Evolutionary conservation across 2,797 vertebrate genomes (phyloP), one percentile per base, ranked within the genome.

Genomic region (Anabacerthia variegaticeps): DNA sequence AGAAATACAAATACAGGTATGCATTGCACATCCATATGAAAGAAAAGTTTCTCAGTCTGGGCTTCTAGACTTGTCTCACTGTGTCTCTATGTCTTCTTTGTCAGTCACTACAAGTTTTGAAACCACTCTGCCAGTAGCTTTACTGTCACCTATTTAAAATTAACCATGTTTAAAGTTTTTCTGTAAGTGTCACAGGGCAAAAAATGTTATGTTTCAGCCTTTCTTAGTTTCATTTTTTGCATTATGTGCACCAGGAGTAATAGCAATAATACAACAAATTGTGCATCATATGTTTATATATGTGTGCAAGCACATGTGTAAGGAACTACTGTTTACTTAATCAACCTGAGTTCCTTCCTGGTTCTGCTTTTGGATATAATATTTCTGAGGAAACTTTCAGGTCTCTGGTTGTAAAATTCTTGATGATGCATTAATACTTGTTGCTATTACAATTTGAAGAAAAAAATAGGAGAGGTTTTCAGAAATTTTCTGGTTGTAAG

Each of bases 231-330:
- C 14, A 12, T 58, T 87, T 82, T 82, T 82, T 82, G 34, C 24
- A 72, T 54, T 16, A 39, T 26, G 3, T 36, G 6, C 36, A 65
- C 6, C 7, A 68, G 48, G 10, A 73, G 12, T 37, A 22, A 30
- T 19, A 84, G 52, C 30, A 83, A 10, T 20, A 55, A 27, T 61
- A n/a, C 20, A 68, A 3, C 22, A 78, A 65, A 44, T 46, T 23
- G 0, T 65, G 24, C 1, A 0, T 32, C 2, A 4, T 75, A 21
- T 2, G 4, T 63, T 2, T 39, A 24, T 22, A 23, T 46, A 46
- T 77, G 32, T 4, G 7, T 56, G 66, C 9, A 49, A 22, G 43
- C 51, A 20, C 0, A 0, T 2, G 2, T 3, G 0, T 41, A 27
- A 51, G 34, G 27, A 22, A 23, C 36, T 86, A 24, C 46, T 83